Evolutionary conservation across 2,888 invertebrate genomes (phyloP).

Genomic region (Phania funesta): DNA sequence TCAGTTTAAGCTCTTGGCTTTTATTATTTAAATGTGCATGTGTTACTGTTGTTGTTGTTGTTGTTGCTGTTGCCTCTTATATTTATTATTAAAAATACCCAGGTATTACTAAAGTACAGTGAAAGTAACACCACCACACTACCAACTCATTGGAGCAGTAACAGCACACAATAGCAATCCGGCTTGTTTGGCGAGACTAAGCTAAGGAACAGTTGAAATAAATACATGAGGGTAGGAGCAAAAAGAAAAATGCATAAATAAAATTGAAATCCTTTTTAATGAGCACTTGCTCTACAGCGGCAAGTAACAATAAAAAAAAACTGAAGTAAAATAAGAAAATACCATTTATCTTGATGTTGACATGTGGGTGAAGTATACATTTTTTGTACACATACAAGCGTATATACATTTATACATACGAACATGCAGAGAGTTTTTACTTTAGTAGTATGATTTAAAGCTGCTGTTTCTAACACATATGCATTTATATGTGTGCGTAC

Average conservation of each 20-base stretch:
- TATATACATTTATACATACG: neutral
- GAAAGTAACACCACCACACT: slow-evolving; percentile 9
- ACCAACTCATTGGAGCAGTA: slow-evolving; percentile 2
- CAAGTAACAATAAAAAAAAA: slow-evolving; percentile 2
- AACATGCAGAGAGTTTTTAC: neutral
- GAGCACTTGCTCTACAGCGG: slow-evolving; percentile 49
- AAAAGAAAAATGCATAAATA: slow-evolving; percentile 35
- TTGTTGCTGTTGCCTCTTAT: slow-evolving; percentile 29
- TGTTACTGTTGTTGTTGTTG: neutral
- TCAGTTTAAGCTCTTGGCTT: slow-evolving; percentile 45
- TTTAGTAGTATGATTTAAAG: slow-evolving; percentile 24
- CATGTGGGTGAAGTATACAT: slow-evolving; percentile 55
- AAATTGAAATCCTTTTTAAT: slow-evolving; percentile 65
- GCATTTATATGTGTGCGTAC: slow-evolving; percentile 2
- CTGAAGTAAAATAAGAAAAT: slow-evolving; percentile 10
- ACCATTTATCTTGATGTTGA: slow-evolving; percentile 53
- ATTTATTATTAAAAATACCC: slow-evolving; percentile 55
- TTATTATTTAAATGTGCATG: slow-evolving; percentile 19
- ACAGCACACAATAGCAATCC: neutral
- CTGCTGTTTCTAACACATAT: slow-evolving; percentile 19
- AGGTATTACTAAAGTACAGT: slow-evolving; percentile 53
- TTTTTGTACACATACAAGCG: neutral
- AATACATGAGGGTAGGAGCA: neutral
- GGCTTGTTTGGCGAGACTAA: neutral
- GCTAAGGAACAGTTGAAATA: slow-evolving; percentile 19